Conservation (phyloP, 2,797 vertebrate species). For the Danio choprae region DNA sequence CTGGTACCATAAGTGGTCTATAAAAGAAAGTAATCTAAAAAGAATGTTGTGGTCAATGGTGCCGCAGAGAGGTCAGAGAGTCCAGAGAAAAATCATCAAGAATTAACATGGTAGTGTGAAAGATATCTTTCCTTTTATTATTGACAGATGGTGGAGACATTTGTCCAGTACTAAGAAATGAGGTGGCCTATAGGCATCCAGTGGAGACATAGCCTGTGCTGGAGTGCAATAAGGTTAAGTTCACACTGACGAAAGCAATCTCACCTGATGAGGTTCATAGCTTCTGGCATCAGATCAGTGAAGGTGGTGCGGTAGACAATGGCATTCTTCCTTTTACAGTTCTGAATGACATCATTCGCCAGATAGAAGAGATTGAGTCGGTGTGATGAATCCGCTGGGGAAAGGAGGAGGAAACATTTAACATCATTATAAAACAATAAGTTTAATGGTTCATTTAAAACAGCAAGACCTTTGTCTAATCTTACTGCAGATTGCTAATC, state of each 20-base stretch:
- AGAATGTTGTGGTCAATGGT: too few species aligned
- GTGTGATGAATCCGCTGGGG: constrained; percentile 85
- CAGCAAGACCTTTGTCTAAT: neutral
- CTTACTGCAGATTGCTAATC: neutral
- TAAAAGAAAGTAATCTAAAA: too few species aligned
- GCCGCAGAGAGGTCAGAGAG: too few species aligned
- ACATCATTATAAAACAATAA: neutral
- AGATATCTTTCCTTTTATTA: too few species aligned
- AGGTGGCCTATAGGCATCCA: neutral
- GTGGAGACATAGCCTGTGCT: neutral
- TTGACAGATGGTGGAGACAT: neutral
- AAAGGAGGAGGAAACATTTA: constrained; percentile 20
- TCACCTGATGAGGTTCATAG: constrained; percentile 89
- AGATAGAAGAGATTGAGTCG: constrained; percentile 94
- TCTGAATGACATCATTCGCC: constrained; percentile 98
- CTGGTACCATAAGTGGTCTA: too few species aligned
- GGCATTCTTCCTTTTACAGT: constrained; percentile 96
- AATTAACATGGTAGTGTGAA: too few species aligned
- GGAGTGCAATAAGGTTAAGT: neutral
- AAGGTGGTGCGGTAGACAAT: constrained; percentile 93
- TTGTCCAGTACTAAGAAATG: neutral
- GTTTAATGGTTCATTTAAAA: neutral
- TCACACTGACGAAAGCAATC: neutral
- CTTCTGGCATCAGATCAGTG: constrained; percentile 90
- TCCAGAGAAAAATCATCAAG: too few species aligned